These are phyloP conservation scores for Perca fluviatilis DNA, from an alignment of 2,113 vertebrate genomes.

Conservation along the genomic window DNA sequence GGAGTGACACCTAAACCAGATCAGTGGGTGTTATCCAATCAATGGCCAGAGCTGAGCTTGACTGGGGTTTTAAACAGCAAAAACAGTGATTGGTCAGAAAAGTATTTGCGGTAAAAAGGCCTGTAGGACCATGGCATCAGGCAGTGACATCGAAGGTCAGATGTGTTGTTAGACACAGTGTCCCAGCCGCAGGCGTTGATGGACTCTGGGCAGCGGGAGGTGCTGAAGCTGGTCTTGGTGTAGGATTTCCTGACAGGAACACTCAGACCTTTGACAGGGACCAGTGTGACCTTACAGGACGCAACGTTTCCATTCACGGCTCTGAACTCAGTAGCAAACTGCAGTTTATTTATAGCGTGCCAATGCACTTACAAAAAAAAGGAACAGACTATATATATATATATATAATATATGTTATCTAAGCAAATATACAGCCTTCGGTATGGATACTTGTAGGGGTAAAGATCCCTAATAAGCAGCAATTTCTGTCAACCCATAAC, in stretches of 20 bases:
- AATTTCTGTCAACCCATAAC: neutral
- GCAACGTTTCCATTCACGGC: no score
- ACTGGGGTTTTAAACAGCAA: no score
- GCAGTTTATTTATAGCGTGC: neutral
- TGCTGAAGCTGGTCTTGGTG: slow-evolving; percentile 7
- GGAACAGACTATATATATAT: neutral
- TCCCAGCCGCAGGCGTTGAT: neutral
- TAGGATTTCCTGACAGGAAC: slow-evolving; percentile 20
- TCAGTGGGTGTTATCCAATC: neutral
- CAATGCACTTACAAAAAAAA: neutral
- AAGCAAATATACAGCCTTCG: neutral
- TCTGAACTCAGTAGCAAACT: slow-evolving; percentile 24
- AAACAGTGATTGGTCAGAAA: no score
- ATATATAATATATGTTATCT: no score
- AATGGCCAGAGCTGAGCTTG: neutral
- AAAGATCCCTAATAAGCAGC: neutral
- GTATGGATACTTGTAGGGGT: neutral
- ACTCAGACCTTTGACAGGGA: neutral
- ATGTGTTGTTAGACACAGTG: neutral
- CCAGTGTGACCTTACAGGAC: neutral
- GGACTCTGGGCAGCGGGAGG: neutral
- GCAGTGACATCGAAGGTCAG: neutral
- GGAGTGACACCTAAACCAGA: neutral
- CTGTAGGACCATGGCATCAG: no score
- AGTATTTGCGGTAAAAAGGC: no score